Evolutionary conservation across 2,797 vertebrate species (phyloP).

Genomic region (Pangasius larnaudii): DNA sequence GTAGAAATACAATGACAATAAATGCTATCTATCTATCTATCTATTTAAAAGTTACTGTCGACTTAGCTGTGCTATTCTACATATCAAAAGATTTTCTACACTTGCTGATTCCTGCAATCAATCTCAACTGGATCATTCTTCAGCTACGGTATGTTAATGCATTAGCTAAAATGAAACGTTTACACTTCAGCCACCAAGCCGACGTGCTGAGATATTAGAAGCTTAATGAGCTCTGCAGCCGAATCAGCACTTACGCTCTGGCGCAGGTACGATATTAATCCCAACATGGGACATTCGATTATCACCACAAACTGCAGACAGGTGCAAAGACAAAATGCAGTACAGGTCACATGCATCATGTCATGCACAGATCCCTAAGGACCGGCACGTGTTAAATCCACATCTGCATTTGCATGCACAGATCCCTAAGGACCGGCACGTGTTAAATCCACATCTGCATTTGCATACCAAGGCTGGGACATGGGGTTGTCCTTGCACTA

Average conservation of each 20-base stretch:
- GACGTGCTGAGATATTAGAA: background rate
- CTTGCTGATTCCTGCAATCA: background rate
- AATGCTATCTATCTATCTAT: too few relatives aligned
- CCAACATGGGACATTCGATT: constrained; percentile 19
- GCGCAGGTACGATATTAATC: background rate
- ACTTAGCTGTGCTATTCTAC: background rate
- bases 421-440: background rate
- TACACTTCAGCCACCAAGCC: background rate
- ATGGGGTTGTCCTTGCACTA: background rate
- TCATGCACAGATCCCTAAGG: background rate
- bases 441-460: background rate
- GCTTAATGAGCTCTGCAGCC: constrained; percentile 4
- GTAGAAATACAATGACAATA: too few relatives aligned
- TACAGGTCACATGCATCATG: background rate
- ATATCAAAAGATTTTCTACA: background rate
- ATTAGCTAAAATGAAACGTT: background rate
- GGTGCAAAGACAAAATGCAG: background rate
- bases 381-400: background rate
- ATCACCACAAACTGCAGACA: background rate
- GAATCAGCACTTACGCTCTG: constrained; percentile 17
- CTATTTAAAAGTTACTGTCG: background rate
- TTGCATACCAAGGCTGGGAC: background rate
- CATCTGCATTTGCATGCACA: background rate
- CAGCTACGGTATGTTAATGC: background rate
- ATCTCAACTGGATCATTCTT: too few relatives aligned